Evolutionary conservation across 2,113 vertebrate species (phyloP).

Genomic region (Dicerorhinus sumatrensis): DNA sequence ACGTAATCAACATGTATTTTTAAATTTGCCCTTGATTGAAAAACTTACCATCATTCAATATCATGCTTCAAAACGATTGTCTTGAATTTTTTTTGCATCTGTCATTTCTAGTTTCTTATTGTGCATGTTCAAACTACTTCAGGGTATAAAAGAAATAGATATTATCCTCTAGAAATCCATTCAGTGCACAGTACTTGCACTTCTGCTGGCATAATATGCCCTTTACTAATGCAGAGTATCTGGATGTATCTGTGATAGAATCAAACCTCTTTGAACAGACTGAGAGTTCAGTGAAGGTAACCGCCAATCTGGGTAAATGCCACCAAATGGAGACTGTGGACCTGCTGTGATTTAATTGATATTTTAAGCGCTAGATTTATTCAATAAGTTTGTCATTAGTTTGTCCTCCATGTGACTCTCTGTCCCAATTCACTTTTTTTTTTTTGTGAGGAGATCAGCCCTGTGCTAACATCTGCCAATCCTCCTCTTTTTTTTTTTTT

Average conservation of each 20-base stretch:
- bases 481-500: no score
- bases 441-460: no score
- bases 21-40: neutral
- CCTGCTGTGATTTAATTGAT: neutral
- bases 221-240: neutral
- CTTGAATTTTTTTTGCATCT: neutral
- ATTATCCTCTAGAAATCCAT: neutral
- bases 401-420: neutral
- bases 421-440: neutral
- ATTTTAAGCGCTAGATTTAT: neutral
- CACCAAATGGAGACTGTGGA: neutral
- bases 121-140: neutral
- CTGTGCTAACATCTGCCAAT: no score
- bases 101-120: neutral
- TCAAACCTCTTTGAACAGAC: neutral
- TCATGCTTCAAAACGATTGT: neutral
- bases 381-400: neutral
- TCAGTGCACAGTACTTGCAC: accelerated
- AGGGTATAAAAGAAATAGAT: neutral
- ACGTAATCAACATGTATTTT: accelerated
- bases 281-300: neutral
- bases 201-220: accelerated
- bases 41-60: neutral
- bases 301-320: neutral
- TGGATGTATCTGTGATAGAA: neutral